These are phyloP conservation scores for Pteria penguin DNA, from an alignment of 2,888 invertebrate genomes.

Conservation along the genomic window DNA sequence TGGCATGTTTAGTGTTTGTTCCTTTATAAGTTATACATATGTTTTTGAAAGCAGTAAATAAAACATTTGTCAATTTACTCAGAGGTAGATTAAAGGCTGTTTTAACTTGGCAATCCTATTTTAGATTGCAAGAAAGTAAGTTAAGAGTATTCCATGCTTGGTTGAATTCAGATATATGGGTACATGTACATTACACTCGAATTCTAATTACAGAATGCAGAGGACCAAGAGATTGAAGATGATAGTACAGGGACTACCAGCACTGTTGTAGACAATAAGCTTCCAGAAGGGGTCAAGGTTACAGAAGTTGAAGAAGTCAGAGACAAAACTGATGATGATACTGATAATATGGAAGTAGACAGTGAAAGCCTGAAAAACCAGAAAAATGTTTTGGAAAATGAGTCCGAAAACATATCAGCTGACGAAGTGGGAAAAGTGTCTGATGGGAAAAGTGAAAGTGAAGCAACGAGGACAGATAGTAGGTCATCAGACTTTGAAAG, in stretches of 20 bases:
- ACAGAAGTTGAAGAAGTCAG: background rate
- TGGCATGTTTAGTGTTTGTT: too few species aligned
- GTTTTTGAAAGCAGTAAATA: too few species aligned
- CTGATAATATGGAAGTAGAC: background rate
- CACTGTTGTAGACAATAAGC: background rate
- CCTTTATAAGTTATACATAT: too few species aligned
- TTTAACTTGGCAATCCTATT: too few species aligned
- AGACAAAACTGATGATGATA: background rate
- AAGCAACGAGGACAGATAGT: background rate
- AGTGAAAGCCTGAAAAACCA: background rate
- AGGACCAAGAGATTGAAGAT: background rate
- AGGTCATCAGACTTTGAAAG: background rate
- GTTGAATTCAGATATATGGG: too few species aligned
- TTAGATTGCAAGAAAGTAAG: too few species aligned
- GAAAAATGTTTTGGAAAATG: too few species aligned
- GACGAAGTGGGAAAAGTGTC: background rate
- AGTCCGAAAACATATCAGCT: background rate
- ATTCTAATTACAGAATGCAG: background rate
- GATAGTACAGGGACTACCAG: background rate
- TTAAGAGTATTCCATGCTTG: too few species aligned
- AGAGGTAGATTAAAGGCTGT: too few species aligned
- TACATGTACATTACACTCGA: background rate
- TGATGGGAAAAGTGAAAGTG: background rate
- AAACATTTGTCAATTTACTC: too few species aligned
- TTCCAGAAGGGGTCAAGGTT: background rate